phyloP scores from a whole-genome alignment of 2,888 invertebrate species.

The Morinoia aosen region DNA sequence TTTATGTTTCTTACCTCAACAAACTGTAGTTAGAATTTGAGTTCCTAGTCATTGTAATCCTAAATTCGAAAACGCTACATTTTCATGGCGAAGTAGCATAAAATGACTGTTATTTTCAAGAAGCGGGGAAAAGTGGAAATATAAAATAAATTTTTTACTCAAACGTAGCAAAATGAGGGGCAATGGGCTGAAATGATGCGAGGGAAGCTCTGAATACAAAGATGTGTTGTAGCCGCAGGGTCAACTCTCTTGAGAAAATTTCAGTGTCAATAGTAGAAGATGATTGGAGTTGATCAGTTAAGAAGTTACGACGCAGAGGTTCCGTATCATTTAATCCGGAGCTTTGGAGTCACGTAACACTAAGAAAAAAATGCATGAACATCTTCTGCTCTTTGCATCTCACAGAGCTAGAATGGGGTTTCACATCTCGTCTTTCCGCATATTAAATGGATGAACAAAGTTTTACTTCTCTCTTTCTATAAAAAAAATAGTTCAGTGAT shows the following conservation, averaged over 20 bases:
- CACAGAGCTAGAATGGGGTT: neutral
- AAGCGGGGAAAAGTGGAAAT: neutral
- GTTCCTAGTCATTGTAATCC: neutral
- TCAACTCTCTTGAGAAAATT: neutral
- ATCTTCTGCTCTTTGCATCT: neutral
- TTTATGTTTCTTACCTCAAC: neutral
- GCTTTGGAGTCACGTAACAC: neutral
- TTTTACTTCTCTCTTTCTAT: neutral
- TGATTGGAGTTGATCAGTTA: neutral
- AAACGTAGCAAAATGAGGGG: neutral
- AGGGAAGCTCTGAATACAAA: neutral
- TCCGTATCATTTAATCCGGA: neutral
- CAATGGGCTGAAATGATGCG: neutral
- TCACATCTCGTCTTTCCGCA: neutral
- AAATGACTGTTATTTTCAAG: neutral
- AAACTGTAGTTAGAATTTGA: neutral
- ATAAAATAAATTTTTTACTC: neutral
- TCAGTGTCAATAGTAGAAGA: neutral
- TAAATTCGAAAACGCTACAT: neutral
- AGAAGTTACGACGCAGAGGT: neutral
- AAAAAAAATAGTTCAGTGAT: neutral
- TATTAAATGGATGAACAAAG: neutral
- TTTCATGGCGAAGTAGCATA: neutral
- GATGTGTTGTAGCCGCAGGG: neutral
- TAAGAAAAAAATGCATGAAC: neutral